Conservation (phyloP, 2,113 vertebrate genomes). For the Heteronetta atricapilla region DNA sequence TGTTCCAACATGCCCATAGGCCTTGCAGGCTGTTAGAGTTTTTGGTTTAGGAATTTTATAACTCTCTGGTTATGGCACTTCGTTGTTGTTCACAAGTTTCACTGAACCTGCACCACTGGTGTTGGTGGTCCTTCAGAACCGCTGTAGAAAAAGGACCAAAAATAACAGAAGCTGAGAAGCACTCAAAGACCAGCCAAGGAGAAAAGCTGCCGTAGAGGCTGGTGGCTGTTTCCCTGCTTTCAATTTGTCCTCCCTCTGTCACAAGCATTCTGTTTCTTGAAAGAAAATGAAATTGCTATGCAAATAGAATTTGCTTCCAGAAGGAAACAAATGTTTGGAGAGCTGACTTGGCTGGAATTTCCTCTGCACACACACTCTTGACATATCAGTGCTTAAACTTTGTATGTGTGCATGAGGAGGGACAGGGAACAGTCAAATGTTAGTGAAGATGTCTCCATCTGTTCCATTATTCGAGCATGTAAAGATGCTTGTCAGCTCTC, state of each 20-base stretch:
- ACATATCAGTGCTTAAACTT: not conserved
- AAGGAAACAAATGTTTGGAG: slow-evolving; percentile 7
- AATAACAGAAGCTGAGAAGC: not conserved
- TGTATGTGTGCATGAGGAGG: not conserved
- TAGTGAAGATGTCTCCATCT: slow-evolving; percentile 21
- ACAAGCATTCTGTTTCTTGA: slow-evolving; percentile 32
- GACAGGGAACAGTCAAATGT: not conserved
- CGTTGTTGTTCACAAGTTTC: not conserved
- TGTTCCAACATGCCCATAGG: not conserved
- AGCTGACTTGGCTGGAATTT: slow-evolving; percentile 25
- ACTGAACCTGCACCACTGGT: not conserved
- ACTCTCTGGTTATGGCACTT: not conserved
- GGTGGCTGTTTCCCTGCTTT: slow-evolving; percentile 33
- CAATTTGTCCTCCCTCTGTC: not conserved
- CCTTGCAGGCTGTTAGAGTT: not conserved
- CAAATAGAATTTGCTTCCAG: not conserved
- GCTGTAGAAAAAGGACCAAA: not conserved
- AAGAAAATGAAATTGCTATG: not conserved
- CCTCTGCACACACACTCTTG: not conserved
- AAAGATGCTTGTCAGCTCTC: slow-evolving; percentile 4
- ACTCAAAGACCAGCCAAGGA: not conserved
- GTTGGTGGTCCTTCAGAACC: not conserved
- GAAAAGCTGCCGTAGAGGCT: not conserved
- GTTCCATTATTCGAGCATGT: not conserved
- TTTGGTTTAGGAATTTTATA: not conserved